A percentile compares a stretch with the other conserved stretches of the same genome.
Evolutionary conservation across 2,888 invertebrate species (phyloP).

Genomic region (Piscicola geometra): DNA sequence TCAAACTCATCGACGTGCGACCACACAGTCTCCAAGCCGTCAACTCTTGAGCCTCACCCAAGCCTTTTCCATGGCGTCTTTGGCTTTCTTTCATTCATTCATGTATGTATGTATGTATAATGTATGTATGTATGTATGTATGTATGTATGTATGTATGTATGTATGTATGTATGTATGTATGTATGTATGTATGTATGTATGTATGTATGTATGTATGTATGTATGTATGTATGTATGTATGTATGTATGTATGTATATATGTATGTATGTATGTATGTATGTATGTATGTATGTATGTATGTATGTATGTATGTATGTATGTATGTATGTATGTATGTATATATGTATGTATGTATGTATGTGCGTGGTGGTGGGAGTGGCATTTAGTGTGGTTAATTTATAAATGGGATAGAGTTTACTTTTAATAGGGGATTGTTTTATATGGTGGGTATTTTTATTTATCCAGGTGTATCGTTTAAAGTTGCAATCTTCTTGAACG

Average conservation of each 20-base stretch:
- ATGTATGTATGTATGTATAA: background rate
- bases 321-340: constrained; percentile 4
- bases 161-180: constrained; percentile 11
- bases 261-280: constrained; percentile 13
- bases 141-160: constrained; percentile 13
- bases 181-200: background rate
- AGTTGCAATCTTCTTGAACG: too few species aligned
- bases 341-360: background rate
- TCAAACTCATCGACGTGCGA: constrained; percentile 43
- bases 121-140: background rate
- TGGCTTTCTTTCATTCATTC: too few species aligned
- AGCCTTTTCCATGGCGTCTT: too few species aligned
- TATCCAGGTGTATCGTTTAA: too few species aligned
- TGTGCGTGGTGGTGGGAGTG: too few species aligned
- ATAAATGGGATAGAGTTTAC: too few species aligned
- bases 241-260: constrained; percentile 11
- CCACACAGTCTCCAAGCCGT: background rate
- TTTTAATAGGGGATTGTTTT: too few species aligned
- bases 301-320: background rate
- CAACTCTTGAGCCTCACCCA: background rate
- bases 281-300: constrained; percentile 18
- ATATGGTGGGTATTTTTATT: too few species aligned
- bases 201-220: background rate
- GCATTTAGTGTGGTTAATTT: too few species aligned
- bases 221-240: constrained; percentile 10